These are phyloP conservation scores for Cheiracanthium punctorium DNA, from an alignment of 2,888 invertebrate genomes.

Conservation along the genomic window DNA sequence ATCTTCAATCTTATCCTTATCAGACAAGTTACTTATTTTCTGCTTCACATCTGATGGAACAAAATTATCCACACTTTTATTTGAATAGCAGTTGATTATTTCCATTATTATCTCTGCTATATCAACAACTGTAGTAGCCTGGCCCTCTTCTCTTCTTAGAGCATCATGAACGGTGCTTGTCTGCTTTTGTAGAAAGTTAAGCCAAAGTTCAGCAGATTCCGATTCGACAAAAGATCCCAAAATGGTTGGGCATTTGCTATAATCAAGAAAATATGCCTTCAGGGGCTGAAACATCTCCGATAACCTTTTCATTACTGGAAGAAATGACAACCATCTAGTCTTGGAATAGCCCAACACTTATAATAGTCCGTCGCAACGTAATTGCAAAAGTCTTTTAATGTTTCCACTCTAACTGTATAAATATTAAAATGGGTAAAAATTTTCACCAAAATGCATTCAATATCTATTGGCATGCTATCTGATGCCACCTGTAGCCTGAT, in stretches of 20 bases:
- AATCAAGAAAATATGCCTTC: background rate
- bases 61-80: background rate
- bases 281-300: background rate
- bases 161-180: background rate
- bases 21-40: too few species aligned
- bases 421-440: background rate
- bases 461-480: background rate
- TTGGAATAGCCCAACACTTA: conserved; percentile 2
- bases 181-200: background rate
- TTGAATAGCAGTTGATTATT: background rate
- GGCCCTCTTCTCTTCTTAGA: background rate
- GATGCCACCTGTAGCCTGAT: too few species aligned
- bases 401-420: background rate
- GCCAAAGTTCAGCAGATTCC: background rate
- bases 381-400: background rate
- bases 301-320: background rate
- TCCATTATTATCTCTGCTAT: background rate
- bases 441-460: background rate
- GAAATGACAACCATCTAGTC: background rate
- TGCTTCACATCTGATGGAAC: background rate
- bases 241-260: background rate
- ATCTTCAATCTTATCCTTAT: background rate
- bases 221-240: background rate
- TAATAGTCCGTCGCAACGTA: background rate
- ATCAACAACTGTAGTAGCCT: background rate